Percentiles rank a stretch among this genome's conserved stretches.
Conservation (phyloP, 2,797 vertebrate genomes). For the Pteronotus mesoamericanus region DNA sequence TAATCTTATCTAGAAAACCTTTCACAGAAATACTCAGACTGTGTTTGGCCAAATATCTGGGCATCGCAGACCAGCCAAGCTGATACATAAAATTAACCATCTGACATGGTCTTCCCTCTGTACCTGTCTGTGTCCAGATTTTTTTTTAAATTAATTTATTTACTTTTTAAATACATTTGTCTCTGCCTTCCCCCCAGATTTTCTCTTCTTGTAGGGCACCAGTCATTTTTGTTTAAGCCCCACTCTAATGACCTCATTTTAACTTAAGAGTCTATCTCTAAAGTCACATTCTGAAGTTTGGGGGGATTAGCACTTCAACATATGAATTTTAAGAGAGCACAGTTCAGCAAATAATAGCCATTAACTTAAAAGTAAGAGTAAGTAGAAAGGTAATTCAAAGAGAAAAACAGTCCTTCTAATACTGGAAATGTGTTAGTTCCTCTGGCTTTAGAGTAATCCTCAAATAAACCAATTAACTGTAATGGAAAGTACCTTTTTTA, state of each 20-base stretch:
- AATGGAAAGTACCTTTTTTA: not conserved
- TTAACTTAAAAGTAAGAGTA: slow-evolving; percentile 17
- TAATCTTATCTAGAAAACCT: not conserved
- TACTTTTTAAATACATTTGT: too few relatives aligned
- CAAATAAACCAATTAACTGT: not conserved
- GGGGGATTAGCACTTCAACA: not conserved
- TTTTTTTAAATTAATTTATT: too few relatives aligned
- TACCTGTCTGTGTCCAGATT: not conserved
- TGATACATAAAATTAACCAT: not conserved
- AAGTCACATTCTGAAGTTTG: not conserved
- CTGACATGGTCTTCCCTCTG: not conserved
- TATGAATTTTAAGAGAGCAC: not conserved
- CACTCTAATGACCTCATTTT: not conserved
- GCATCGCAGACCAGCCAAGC: not conserved
- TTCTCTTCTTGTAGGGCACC: not conserved
- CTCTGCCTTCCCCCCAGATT: too few relatives aligned
- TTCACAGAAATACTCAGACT: not conserved
- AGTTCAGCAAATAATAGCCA: not conserved
- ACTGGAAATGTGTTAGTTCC: slow-evolving; percentile 10
- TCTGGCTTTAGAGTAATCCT: not conserved
- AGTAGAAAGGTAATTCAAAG: not conserved
- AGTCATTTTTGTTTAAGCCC: not conserved
- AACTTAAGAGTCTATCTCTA: not conserved
- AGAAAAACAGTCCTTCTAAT: not conserved
- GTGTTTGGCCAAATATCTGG: not conserved